A percentile compares a stretch with the other conserved stretches of the same genome.
Evolutionary conservation across 2,113 vertebrate species (phyloP).

Genomic region (Tragelaphus scriptus): DNA sequence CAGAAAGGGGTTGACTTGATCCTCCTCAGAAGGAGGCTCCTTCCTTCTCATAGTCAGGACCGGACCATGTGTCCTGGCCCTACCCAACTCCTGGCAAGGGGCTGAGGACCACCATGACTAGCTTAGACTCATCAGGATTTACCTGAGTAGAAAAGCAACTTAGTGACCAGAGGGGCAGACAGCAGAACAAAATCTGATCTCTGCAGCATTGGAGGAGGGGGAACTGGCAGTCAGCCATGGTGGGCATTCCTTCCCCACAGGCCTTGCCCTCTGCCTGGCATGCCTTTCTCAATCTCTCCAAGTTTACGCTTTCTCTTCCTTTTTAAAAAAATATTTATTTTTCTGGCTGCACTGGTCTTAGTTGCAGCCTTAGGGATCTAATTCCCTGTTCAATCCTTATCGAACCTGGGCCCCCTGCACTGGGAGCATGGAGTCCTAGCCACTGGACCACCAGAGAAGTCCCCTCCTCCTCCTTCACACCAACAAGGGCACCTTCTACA

Average conservation of each 20-base stretch:
- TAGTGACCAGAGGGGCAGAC: not conserved
- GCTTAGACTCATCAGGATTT: not conserved
- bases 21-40: not conserved
- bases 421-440: not conserved
- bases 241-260: not conserved
- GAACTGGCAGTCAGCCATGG: not conserved
- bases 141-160: not conserved
- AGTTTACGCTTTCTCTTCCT: not conserved
- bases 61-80: fast-evolving
- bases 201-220: not conserved
- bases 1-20: not conserved
- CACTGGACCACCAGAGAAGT: not conserved
- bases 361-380: not conserved
- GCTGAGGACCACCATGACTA: not conserved
- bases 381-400: not conserved
- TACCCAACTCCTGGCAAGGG: not conserved
- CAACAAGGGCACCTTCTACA: not conserved
- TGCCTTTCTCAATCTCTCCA: not conserved
- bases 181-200: not conserved
- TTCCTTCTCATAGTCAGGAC: not conserved
- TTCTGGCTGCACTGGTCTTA: not conserved
- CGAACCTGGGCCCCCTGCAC: not conserved
- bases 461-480: not conserved
- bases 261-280: not conserved
- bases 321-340: not conserved